These are phyloP conservation scores for Lucilia cuprina DNA, from an alignment of 1,140 invertebrate species.

Conservation along the genomic window DNA sequence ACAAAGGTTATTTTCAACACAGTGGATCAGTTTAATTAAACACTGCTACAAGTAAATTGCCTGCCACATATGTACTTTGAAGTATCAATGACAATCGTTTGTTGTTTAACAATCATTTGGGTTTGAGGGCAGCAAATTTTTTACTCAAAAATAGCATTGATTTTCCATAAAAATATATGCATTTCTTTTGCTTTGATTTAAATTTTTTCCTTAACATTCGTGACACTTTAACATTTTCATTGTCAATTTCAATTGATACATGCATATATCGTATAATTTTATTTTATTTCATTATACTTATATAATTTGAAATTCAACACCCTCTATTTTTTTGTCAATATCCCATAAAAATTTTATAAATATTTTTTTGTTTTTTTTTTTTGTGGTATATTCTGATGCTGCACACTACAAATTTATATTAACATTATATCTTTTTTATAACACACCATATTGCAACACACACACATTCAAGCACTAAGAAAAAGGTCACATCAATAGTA, in stretches of 20 bases:
- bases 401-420: neutral
- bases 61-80: too few relatives aligned
- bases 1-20: neutral
- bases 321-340: neutral
- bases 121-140: too few relatives aligned
- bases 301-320: slow-evolving; percentile 4
- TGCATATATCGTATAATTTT: too few relatives aligned
- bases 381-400: neutral
- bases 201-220: neutral
- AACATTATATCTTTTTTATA: neutral
- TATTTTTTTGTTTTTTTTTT: too few relatives aligned
- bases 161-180: neutral
- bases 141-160: too few relatives aligned
- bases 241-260: neutral
- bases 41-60: neutral
- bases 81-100: too few relatives aligned
- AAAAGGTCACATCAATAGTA: neutral
- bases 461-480: neutral
- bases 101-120: too few relatives aligned
- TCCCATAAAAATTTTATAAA: too few relatives aligned
- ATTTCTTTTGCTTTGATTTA: neutral
- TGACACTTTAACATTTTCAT: neutral
- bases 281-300: neutral
- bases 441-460: neutral
- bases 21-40: neutral